phyloP scores from a whole-genome alignment of 1,140 invertebrate genomes.

The Portunus trituberculatus region DNA sequence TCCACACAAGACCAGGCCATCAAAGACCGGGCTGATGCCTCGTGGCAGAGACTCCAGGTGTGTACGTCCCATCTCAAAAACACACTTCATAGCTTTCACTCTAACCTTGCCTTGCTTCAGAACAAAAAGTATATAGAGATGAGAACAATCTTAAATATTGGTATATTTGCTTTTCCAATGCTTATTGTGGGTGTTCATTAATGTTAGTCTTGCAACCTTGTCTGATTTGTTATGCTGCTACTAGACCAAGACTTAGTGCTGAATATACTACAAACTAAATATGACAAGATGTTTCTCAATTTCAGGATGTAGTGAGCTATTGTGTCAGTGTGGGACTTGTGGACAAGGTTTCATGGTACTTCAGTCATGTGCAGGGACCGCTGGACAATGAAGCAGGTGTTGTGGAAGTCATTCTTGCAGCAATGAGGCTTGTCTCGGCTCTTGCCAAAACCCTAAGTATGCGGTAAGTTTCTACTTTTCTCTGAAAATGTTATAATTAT shows the following conservation, averaged over 20 bases:
- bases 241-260: not conserved
- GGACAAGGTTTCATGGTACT: conserved; percentile 85
- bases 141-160: no score
- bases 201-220: no score
- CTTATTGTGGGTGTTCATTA: no score
- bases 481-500: no score
- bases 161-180: no score
- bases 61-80: not conserved
- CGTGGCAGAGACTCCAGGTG: conserved; percentile 74
- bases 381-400: conserved; percentile 83
- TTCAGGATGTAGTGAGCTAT: conserved; percentile 82
- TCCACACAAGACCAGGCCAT: conserved; percentile 34
- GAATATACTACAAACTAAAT: not conserved
- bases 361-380: conserved; percentile 84
- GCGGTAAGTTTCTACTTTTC: conserved; percentile 79
- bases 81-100: no score
- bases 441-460: conserved; percentile 82
- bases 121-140: no score
- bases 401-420: conserved; percentile 82
- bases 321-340: conserved; percentile 86
- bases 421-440: conserved; percentile 84
- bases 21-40: conserved; percentile 56
- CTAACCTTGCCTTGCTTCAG: no score
- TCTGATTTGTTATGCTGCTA: not conserved
- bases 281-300: conserved; percentile 78